A percentile compares a stretch with the other conserved stretches of the same genome.
Conservation (phyloP, 2,888 invertebrate species). For the Hemaris fuciformis region DNA sequence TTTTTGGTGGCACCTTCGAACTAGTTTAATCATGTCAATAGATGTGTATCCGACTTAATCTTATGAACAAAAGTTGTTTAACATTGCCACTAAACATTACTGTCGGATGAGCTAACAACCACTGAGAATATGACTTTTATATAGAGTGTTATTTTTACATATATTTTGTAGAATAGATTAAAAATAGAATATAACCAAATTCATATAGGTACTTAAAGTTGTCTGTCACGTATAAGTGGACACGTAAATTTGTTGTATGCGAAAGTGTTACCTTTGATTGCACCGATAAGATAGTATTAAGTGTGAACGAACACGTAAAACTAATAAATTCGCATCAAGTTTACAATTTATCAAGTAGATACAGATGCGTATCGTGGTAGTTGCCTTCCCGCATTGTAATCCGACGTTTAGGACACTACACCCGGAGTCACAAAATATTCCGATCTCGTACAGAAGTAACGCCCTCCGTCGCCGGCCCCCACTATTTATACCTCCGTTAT, state of each 20-base stretch:
- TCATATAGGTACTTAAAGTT: too few relatives aligned
- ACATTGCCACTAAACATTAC: background rate
- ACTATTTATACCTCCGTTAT: constrained; percentile 82
- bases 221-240: background rate
- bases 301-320: constrained; percentile 45
- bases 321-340: constrained; percentile 56
- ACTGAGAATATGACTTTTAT: background rate
- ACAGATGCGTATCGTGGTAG: constrained; percentile 60
- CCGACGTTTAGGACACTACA: constrained; percentile 71
- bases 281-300: constrained; percentile 21
- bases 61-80: constrained; percentile 10
- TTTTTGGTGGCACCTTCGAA: constrained; percentile 43
- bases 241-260: background rate
- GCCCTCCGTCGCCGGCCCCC: constrained; percentile 73
- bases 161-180: too few relatives aligned
- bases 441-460: constrained; percentile 78
- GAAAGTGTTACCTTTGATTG: constrained; percentile 11
- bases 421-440: constrained; percentile 75
- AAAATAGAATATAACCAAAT: too few relatives aligned
- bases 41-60: constrained; percentile 6
- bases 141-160: background rate
- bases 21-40: constrained; percentile 8
- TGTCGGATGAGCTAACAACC: background rate
- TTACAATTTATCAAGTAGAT: constrained; percentile 68
- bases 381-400: constrained; percentile 75